Conservation (phyloP, 2,113 vertebrate genomes). For the Trematomus loennbergii region DNA sequence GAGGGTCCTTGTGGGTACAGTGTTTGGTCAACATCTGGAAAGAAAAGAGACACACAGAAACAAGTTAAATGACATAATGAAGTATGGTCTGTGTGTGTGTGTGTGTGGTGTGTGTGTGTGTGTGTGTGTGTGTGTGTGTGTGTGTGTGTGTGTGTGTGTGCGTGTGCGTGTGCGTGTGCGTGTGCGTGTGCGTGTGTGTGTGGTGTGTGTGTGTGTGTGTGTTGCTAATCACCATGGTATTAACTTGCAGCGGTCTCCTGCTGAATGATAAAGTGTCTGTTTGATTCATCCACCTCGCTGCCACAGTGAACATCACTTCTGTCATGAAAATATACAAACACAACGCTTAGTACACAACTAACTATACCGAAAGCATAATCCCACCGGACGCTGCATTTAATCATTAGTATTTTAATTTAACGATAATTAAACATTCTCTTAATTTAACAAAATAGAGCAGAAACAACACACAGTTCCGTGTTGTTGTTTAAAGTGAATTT, state of each 20-base stretch:
- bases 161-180: background rate
- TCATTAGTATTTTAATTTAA: no score
- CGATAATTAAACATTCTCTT: background rate
- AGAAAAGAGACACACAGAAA: conserved; percentile 44
- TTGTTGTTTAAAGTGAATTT: background rate
- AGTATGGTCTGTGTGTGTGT: no score
- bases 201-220: background rate
- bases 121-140: background rate
- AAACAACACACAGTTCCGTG: background rate
- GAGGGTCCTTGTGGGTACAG: conserved; percentile 61
- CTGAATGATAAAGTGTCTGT: conserved; percentile 88
- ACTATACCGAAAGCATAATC: background rate
- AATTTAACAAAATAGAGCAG: background rate
- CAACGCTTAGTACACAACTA: background rate
- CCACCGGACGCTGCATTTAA: background rate
- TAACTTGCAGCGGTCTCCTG: conserved; percentile 93
- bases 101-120: no score
- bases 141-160: background rate
- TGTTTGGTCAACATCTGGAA: conserved; percentile 74
- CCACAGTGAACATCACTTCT: conserved; percentile 91
- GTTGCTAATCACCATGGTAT: conserved; percentile 74
- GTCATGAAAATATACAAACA: conserved; percentile 29
- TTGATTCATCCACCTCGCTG: conserved; percentile 88
- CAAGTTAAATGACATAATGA: no score
- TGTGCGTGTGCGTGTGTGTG: no score